Base-by-base conservation (phyloP, 2,797 vertebrate species). In the Oryzias dopingdopingensis region DNA sequence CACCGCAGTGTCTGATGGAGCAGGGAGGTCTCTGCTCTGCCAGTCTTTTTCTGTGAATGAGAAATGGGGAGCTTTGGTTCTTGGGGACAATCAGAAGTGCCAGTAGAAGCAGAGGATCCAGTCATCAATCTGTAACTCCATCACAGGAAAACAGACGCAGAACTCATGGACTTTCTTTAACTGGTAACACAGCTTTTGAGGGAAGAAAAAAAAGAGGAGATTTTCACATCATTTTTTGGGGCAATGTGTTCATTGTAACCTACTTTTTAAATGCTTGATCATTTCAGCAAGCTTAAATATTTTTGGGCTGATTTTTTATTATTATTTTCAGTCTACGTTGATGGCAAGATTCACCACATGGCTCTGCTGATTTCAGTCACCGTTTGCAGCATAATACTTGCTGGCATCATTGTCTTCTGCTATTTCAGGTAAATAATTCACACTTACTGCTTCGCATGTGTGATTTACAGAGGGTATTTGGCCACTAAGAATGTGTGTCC, bases 321-420 rank as follows among this genome's bases (percentile, higher is more conserved):
- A 2, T 52, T 7, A 1, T 47, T 26, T 77, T 41, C 79, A 97
- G 96, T 93, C 74, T 95, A 94, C 69, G 87, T 91, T 29, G 93
- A 95, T 58, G 94, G 92, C 70, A 91, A 92, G 64, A 88, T 96
- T 81, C 96, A 98, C 79, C 92, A 96, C 65, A 93, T 95, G 84
- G 95, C 94, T 40, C 82, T 98, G 79, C 81, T 96, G 71, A 94
- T 98, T 80, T 97, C 96, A 1, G 90, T 95, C 65, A 91, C 88
- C 17, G 91, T 96, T 56, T 98, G 96, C 85, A 95, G 93, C 73
- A 90, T 96, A 49, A 90, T 98, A 17, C 86, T 98, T 72, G 90
- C 90, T 52, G 73, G 92, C 55, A 91, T 98, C 67, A 93, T 98
- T 74, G 75, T 96, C 73, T 93, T 98, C 89, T 98, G 92, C 88